Evolutionary conservation across 64 coral and sea anemone genomes (phyloP), one percentile per base, ranked within the genome.

Genomic region (Cladopsammia gracilis): DNA sequence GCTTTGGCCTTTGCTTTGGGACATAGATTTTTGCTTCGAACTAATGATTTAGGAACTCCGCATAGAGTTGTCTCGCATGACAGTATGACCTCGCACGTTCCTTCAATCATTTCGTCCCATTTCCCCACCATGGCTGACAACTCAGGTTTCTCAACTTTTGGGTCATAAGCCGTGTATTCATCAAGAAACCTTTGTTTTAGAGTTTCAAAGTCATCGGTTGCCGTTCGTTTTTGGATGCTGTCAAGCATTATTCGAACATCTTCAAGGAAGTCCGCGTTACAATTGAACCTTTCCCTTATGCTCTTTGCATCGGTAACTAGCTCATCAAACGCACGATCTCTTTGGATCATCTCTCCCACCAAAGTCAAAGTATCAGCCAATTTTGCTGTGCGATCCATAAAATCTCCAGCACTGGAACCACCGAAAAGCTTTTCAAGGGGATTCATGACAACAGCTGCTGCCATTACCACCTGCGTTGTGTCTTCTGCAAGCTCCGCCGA

Each of bases 151-250:
- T 49, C 9, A 16, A 79, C 77, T 56, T 16, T 4, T 49, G 77
- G 77, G 22, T 58, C 22, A 58, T 79, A 79, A 24, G 12, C 23
- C 19, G 15, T 79, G 52, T 79, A 79, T 15, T 79, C 16, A 25
- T 79, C 45, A 49, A 79, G 77, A 56, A 79, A 79, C 12, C 10
- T 79, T 52, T 58, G 46, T 56, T 79, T 79, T 79, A 19, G 2
- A 58, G 49, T 57, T 18, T 54, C 77, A 56, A 79, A 79, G n/a
- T 79, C 46, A 16, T 11, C 45, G 4, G 77, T 12, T 14, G 11
- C 10, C 5, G 46, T 22, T 4, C 19, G 20, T 16, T 79, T 13
- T 49, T 47, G 23, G 53, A 56, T 22, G 47, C 18, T 13, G 9
- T 79, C 3, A 56, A 20, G 11, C 5, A 79, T 0, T 58, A 16